Conservation (phyloP, 2,888 invertebrate genomes). For the Ophioninae sp. region DNA sequence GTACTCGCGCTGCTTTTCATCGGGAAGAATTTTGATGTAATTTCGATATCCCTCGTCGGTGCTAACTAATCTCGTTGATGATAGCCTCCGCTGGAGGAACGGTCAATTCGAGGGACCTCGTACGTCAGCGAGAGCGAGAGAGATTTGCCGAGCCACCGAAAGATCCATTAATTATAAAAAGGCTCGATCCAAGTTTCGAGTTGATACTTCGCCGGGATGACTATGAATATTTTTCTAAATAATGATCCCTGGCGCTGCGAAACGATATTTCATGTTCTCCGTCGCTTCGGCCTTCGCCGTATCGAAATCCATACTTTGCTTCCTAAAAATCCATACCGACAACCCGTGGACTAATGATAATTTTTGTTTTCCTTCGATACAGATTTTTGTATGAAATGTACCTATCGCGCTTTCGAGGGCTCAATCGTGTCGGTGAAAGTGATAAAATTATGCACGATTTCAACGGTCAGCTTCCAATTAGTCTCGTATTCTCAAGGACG, state of each 20-base stretch:
- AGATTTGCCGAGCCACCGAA: slow-evolving; percentile 8
- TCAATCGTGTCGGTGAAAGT: no score
- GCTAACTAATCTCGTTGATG: slow-evolving; percentile 37
- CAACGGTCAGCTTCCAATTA: no score
- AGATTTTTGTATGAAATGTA: no score
- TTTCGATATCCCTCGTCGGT: slow-evolving; percentile 25
- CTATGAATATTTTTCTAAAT: slow-evolving; percentile 41
- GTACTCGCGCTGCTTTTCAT: background rate
- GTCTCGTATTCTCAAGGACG: background rate
- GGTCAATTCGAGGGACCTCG: background rate
- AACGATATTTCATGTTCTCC: slow-evolving; percentile 16
- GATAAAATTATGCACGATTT: no score
- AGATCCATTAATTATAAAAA: slow-evolving; percentile 53
- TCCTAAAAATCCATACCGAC: no score
- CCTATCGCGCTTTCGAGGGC: no score
- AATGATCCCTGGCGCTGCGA: slow-evolving; percentile 13
- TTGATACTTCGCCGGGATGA: slow-evolving; percentile 31
- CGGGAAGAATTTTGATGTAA: slow-evolving; percentile 31
- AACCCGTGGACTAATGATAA: no score
- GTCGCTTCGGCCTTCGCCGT: background rate
- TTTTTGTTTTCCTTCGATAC: no score
- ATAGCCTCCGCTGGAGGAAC: slow-evolving; percentile 3
- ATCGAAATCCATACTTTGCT: background rate
- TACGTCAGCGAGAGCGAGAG: background rate
- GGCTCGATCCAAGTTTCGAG: slow-evolving; percentile 35